Conservation (phyloP, 2,113 vertebrate genomes). For the Pardalotus punctatus region DNA sequence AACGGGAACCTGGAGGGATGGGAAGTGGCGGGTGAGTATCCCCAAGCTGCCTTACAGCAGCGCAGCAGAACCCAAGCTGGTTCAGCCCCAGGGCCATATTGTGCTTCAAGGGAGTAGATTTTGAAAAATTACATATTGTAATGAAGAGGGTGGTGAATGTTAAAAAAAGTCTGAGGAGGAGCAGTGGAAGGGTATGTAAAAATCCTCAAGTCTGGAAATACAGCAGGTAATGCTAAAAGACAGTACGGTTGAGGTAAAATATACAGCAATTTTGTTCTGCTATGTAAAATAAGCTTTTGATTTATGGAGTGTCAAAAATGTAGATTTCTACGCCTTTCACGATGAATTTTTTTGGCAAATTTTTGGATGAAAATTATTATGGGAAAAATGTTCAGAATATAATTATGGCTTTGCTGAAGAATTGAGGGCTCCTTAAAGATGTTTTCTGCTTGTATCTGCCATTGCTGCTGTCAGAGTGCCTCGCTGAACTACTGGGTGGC, state of each 20-base stretch:
- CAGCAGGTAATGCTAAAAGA: slow-evolving; percentile 55
- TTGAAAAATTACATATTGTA: neutral
- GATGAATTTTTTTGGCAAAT: slow-evolving; percentile 77
- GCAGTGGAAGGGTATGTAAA: neutral
- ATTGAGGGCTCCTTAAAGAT: slow-evolving; percentile 39
- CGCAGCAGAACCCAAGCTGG: neutral
- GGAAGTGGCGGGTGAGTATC: accelerated
- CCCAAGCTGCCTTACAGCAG: neutral
- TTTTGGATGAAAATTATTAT: slow-evolving; percentile 74
- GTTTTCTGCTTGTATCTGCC: slow-evolving; percentile 30
- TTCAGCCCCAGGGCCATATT: neutral
- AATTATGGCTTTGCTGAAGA: slow-evolving; percentile 54
- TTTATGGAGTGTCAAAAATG: slow-evolving; percentile 82
- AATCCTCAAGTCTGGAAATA: neutral
- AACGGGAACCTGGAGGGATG: accelerated
- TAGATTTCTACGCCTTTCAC: slow-evolving; percentile 76
- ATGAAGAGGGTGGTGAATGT: neutral
- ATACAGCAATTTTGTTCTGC: slow-evolving; percentile 68
- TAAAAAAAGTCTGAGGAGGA: neutral
- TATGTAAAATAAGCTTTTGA: slow-evolving; percentile 81
- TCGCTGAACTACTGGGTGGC: slow-evolving; percentile 28
- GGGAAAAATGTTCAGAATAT: slow-evolving; percentile 63
- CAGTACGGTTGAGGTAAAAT: slow-evolving; percentile 42
- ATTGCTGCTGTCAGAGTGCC: slow-evolving; percentile 14
- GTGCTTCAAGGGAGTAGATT: neutral